A percentile compares a stretch with the other conserved stretches of the same genome.
Evolutionary conservation across 2,797 vertebrate species (phyloP).

Genomic region (Fratercula arctica): DNA sequence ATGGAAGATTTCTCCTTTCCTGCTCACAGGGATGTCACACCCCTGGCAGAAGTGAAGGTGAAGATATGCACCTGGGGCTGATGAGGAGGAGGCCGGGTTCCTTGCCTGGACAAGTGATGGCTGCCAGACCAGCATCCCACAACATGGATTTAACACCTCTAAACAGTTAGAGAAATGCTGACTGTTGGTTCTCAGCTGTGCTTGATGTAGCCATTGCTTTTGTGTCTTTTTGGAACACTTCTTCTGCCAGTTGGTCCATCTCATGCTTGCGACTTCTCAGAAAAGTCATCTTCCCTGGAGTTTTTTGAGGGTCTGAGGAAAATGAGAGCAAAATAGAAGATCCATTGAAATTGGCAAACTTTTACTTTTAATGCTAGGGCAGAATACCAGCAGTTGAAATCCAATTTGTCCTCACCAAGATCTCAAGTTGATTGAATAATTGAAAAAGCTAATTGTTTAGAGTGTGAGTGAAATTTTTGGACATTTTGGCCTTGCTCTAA

Average conservation of each 20-base stretch:
- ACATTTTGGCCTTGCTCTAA: not conserved
- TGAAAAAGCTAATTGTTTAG: not conserved
- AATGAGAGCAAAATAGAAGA: not conserved
- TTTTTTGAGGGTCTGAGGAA: not conserved
- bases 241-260: not conserved
- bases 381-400: not conserved
- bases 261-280: not conserved
- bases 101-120: not conserved
- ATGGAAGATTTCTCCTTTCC: not conserved
- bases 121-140: not conserved
- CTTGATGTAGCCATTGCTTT: not conserved
- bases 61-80: not conserved
- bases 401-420: not conserved
- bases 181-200: not conserved
- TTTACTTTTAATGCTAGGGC: not conserved
- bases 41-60: not conserved
- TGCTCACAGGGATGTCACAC: rapidly evolving
- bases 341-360: not conserved
- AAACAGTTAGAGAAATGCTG: not conserved
- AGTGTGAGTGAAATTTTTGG: not conserved
- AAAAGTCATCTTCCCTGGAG: not conserved
- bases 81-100: rapidly evolving
- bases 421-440: not conserved
- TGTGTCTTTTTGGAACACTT: not conserved
- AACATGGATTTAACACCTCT: not conserved